Conservation (phyloP, 2,113 vertebrate species). For the Psittacara wagleri region DNA sequence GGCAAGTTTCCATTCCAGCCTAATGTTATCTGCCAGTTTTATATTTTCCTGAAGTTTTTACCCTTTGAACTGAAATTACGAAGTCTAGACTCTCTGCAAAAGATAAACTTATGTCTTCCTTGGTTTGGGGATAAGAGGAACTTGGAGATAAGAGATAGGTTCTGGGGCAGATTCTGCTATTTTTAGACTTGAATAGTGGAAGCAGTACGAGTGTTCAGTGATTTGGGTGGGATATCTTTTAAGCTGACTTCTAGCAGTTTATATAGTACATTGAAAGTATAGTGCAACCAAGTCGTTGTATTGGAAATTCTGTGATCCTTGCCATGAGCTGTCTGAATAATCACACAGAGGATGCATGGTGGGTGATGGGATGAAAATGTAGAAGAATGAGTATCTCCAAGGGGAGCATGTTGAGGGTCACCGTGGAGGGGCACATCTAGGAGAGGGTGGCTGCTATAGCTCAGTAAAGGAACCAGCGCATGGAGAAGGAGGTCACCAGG, state of each 20-base stretch:
- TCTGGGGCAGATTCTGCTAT: not conserved
- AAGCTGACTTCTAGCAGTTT: not conserved
- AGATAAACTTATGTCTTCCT: not conserved
- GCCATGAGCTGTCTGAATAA: not conserved
- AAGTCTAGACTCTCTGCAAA: not conserved
- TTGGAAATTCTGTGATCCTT: not conserved
- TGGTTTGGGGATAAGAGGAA: not conserved
- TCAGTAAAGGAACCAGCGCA: not conserved
- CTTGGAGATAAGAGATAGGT: not conserved
- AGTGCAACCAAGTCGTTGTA: not conserved
- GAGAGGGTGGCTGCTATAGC: not conserved
- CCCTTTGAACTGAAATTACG: not conserved
- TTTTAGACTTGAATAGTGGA: not conserved
- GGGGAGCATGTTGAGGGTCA: accelerated
- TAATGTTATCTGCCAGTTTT: not conserved
- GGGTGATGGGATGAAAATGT: not conserved
- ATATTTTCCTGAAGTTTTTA: not conserved
- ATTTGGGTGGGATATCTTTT: not conserved
- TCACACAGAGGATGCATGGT: accelerated
- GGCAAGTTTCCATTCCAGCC: not conserved
- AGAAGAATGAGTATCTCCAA: not conserved
- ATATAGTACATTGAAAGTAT: not conserved
- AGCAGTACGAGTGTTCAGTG: not conserved
- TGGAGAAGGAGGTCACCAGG: not conserved
- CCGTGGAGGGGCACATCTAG: too few species aligned